Percentiles rank a stretch among this genome's conserved stretches.
Evolutionary conservation across 2,888 invertebrate genomes (phyloP).

Genomic region (Clitarchus hookeri): DNA sequence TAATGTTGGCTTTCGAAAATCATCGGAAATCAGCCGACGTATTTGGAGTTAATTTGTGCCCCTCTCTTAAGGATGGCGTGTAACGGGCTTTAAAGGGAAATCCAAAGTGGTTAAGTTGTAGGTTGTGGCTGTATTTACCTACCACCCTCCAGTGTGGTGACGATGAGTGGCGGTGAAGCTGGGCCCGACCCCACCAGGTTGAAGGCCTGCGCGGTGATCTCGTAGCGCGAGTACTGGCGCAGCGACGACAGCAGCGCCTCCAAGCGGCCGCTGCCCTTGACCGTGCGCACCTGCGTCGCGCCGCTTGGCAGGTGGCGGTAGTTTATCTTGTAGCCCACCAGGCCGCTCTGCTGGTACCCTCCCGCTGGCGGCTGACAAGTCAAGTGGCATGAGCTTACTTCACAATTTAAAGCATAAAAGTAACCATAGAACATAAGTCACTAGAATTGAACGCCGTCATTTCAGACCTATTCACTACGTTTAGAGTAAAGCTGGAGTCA

Average conservation of each 20-base stretch:
- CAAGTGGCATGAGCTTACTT: no score
- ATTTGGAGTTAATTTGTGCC: no score
- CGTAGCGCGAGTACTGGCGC: slow-evolving; percentile 55
- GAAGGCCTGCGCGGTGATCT: slow-evolving; percentile 55
- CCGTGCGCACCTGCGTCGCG: not conserved
- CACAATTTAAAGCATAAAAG: no score
- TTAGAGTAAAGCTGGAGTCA: no score
- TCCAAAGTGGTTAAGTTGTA: no score
- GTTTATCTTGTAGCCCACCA: slow-evolving; percentile 57
- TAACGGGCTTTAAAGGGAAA: no score
- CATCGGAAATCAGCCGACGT: no score
- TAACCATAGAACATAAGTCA: no score
- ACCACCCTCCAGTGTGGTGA: slow-evolving; percentile 57
- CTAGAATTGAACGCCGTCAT: no score
- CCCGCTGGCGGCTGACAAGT: slow-evolving; percentile 50
- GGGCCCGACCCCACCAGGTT: slow-evolving; percentile 56
- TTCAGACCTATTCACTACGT: no score
- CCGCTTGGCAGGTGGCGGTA: slow-evolving; percentile 49
- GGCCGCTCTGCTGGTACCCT: slow-evolving; percentile 52
- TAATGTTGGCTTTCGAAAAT: no score
- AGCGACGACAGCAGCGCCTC: slow-evolving; percentile 44
- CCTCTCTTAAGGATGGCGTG: no score
- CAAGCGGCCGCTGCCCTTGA: not conserved
- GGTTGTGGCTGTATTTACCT: slow-evolving; percentile 18
- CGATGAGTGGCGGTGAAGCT: slow-evolving; percentile 52